Base-by-base conservation (phyloP, 2,113 vertebrate genomes). In the Otocyon megalotis region DNA sequence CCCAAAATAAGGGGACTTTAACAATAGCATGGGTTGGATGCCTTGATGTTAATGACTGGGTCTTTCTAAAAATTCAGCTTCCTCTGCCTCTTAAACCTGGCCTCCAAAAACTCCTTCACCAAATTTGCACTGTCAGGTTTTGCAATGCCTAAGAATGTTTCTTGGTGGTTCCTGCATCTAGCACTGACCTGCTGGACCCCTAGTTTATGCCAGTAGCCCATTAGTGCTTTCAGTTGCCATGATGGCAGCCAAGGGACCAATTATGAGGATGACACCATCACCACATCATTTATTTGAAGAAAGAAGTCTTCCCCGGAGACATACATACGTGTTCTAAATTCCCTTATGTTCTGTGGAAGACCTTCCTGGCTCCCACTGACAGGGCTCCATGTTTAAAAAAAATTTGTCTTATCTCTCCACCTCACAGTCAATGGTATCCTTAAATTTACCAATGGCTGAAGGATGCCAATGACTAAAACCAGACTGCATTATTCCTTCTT, bases 371-470 rank as follows among this genome's bases (percentile, higher is more conserved):
- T 65, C 65, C 65, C 35, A 72, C 35, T 80, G 82, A 72, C 0
- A 74, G 74, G 48, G 20, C 26, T 32, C 79, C 16, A 0, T 3
- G 60, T 93, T 93, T 89, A 26, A 65, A 60, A 28, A 60, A 54
- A 93, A 84, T 16, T 37, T 48, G 58, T 94, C 43, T 50, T 87
- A 13, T 50, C 65, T 88, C 35, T 95, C 88, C 14, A 56, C 10
- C 28, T 80, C 12, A n/a, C n/a, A 88, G 37, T 54, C 17, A 76
- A 50, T 37, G 58, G 80, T 26, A 63, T 65, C 48, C 72, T 28
- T 77, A 30, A 72, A 92, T 82, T 60, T 95, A 58, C 65, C 71
- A 15, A 93, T 14, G 80, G 72, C 65, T 85, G 26, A 82, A 86
- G 67, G 77, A 63, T 8, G 43, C 58, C 72, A 94, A 53, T 30